These are phyloP conservation scores for Oscheius sp. DNA, from an alignment of 2,888 invertebrate species.

Conservation along the genomic window DNA sequence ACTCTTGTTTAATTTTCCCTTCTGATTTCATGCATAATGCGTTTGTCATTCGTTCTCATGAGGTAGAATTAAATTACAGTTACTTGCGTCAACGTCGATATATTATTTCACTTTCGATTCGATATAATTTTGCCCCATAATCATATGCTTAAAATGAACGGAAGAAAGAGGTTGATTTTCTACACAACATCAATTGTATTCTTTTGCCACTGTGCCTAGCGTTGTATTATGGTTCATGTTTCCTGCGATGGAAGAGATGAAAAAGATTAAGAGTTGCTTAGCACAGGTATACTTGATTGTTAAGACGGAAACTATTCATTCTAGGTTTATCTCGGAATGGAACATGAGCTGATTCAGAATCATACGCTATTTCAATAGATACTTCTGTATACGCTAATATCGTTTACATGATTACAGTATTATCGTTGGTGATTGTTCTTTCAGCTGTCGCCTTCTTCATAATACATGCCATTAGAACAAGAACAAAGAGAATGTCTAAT, in stretches of 20 bases:
- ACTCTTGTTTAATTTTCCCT: constrained; percentile 11
- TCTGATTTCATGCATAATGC: constrained; percentile 12
- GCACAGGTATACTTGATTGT: background rate
- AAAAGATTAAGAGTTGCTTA: background rate
- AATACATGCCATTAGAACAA: background rate
- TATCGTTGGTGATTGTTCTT: background rate
- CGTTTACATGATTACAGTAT: constrained; percentile 9
- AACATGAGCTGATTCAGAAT: background rate
- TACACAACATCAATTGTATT: background rate
- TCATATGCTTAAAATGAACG: background rate
- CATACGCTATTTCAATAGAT: background rate
- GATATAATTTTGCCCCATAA: background rate
- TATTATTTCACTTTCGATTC: constrained; percentile 18
- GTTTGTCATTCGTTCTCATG: background rate
- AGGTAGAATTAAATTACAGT: background rate
- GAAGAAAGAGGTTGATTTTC: background rate
- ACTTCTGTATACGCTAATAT: background rate
- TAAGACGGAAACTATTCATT: background rate
- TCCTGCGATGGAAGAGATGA: background rate
- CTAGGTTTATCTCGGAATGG: background rate
- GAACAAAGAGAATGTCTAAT: background rate
- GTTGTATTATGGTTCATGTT: constrained; percentile 1
- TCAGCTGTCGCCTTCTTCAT: background rate
- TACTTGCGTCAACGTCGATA: background rate
- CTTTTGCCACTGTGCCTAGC: background rate